Evolutionary conservation across 2,797 vertebrate species (phyloP), one percentile per base, ranked within the genome.

Genomic region (Acanthiza pusilla): DNA sequence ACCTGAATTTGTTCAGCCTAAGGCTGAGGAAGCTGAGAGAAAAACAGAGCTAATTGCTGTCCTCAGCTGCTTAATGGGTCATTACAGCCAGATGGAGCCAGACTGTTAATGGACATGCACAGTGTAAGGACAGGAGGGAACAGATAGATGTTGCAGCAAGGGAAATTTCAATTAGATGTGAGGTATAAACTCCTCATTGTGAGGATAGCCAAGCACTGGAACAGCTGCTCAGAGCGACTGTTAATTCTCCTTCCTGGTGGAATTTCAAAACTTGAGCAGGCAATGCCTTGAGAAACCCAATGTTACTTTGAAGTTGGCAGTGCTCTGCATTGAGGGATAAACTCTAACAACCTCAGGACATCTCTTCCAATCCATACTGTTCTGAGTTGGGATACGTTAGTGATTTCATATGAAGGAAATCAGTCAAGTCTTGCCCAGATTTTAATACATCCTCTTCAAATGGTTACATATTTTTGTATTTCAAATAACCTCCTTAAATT

Each of bases 11-110:
- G 62, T 75, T 90, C 83, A 65, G 58, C 50, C 42, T 76, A 36
- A 71, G 83, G 70, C 77, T 47, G 72, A 77, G 61, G 30, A 65
- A 78, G 27, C 73, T 11, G 21, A 72, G 23, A 87, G 66, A 29
- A 76, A 23, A 93, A n/a, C 43, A 75, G 76, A 90, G 27, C 30
- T 95, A 91, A 93, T 66, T 87, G 80, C 54, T 73, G 77, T 95
- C 83, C 77, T 81, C 88, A 51, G 58, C 70, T 86, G 62, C 84
- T 89, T 93, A 92, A 91, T 90, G 90, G 81, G 20, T 86, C 88
- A 58, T 95, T 95, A 78, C 67, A 93, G 58, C 51, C 84, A 94
- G 80, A 88, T 93, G 86, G 83, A 93, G 80, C 55, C 77, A 86
- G 79, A 30, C 50, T 74, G 15, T 63, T 86, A 79, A 95, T 90